A percentile compares a stretch with the other conserved stretches of the same genome.
Evolutionary conservation across 2,888 invertebrate genomes (phyloP).

Genomic region (Aphidoletes aphidimyza): DNA sequence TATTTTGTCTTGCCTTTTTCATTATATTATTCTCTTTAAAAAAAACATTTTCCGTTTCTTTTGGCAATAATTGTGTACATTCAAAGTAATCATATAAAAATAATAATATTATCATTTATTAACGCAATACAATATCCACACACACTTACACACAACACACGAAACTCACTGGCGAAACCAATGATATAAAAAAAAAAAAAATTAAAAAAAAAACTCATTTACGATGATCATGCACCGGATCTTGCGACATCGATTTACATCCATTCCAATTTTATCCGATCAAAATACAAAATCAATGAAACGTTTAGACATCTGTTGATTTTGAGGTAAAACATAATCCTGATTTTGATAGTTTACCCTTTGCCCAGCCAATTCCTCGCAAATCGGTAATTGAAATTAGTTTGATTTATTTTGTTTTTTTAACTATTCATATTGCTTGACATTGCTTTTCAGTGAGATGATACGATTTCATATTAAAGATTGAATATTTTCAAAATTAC

Average conservation of each 20-base stretch:
- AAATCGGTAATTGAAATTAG: slow-evolving; percentile 47
- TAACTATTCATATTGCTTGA: neutral
- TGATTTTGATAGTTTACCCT: slow-evolving; percentile 53
- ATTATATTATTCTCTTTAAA: neutral
- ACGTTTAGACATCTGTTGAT: slow-evolving; percentile 52
- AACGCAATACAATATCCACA: neutral
- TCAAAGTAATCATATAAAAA: neutral
- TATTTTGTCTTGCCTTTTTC: slow-evolving; percentile 7
- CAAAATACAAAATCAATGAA: slow-evolving; percentile 18
- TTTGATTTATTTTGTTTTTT: slow-evolving; percentile 22
- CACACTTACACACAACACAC: slow-evolving; percentile 43
- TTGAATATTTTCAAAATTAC: too few relatives aligned
- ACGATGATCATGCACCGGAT: slow-evolving; percentile 12
- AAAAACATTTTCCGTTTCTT: neutral
- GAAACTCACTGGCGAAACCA: slow-evolving; percentile 2
- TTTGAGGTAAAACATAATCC: slow-evolving; percentile 54
- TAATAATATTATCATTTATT: neutral
- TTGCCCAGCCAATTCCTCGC: slow-evolving; percentile 54
- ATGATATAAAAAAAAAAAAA: neutral
- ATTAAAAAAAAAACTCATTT: neutral
- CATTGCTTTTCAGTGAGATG: neutral
- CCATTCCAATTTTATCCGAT: neutral
- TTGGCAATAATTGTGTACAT: slow-evolving; percentile 6
- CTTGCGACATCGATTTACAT: slow-evolving; percentile 27
- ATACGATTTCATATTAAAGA: too few relatives aligned